These are phyloP conservation scores for Luehdorfia chinensis DNA, from an alignment of 1,140 invertebrate genomes.

Conservation along the genomic window DNA sequence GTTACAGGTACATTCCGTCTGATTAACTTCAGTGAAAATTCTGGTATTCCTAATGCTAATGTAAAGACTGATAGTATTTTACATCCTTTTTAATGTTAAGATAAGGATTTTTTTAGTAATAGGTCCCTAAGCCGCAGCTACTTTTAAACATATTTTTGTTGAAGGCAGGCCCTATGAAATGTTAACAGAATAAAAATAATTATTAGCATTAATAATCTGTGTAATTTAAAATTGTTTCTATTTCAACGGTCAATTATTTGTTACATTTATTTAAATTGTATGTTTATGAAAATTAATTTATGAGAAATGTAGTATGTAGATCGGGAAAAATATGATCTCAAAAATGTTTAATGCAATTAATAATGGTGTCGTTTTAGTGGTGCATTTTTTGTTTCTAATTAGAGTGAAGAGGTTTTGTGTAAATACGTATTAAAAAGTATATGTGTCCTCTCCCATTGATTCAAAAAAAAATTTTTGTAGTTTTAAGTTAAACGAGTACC, in stretches of 20 bases:
- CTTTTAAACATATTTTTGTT: too few relatives aligned
- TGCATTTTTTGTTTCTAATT: neutral
- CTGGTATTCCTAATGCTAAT: conserved; percentile 38
- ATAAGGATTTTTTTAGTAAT: conserved; percentile 32
- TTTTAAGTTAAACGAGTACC: neutral
- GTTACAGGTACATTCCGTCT: too few relatives aligned
- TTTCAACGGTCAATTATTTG: conserved; percentile 7
- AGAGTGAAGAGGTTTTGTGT: neutral
- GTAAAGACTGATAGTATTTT: conserved; percentile 70
- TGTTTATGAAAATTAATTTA: conserved; percentile 13
- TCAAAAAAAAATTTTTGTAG: too few relatives aligned
- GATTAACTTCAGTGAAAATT: conserved; percentile 27
- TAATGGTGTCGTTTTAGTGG: neutral
- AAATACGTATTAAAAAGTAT: too few relatives aligned
- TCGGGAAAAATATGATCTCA: conserved; percentile 23
- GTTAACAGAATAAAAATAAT: conserved; percentile 2
- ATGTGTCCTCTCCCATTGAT: too few relatives aligned
- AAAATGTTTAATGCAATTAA: conserved; percentile 10
- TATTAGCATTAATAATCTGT: conserved; percentile 1
- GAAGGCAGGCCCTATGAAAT: neutral
- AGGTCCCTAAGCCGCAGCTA: conserved; percentile 6
- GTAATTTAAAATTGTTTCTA: neutral
- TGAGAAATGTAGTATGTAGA: conserved; percentile 1
- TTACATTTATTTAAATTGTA: conserved; percentile 13
- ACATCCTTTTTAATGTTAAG: conserved; percentile 38